Conservation (phyloP, 2,888 invertebrate genomes). For the Pegoplata infirma region DNA sequence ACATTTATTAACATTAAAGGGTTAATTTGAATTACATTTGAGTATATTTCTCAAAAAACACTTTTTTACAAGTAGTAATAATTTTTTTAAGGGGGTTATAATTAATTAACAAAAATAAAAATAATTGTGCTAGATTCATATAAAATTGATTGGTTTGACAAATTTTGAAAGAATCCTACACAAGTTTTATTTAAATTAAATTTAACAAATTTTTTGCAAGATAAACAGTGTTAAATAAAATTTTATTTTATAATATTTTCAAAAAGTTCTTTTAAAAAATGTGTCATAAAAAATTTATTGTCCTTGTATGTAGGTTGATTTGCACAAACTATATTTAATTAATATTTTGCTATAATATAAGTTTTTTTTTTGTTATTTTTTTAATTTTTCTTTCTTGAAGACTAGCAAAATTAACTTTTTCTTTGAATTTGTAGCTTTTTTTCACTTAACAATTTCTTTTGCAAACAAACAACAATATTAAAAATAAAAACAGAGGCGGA, state of each 20-base stretch:
- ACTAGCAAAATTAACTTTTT: too few species aligned
- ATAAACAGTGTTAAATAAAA: too few species aligned
- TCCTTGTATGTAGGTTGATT: not conserved
- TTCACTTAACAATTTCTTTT: too few species aligned
- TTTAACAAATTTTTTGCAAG: not conserved
- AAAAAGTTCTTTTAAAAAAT: too few species aligned
- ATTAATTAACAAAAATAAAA: not conserved
- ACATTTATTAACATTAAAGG: too few species aligned
- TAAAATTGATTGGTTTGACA: not conserved
- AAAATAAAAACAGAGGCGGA: too few species aligned
- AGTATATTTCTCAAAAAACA: too few species aligned
- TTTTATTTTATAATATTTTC: not conserved
- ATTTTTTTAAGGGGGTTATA: not conserved
- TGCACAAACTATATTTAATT: not conserved
- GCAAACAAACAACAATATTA: too few species aligned
- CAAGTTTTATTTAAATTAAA: not conserved
- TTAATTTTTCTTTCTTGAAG: too few species aligned
- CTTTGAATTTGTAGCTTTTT: too few species aligned
- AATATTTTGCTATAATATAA: not conserved
- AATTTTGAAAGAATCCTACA: not conserved
- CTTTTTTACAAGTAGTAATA: too few species aligned
- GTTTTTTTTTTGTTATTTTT: not conserved
- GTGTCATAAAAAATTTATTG: not conserved
- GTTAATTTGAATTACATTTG: too few species aligned
- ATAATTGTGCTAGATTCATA: not conserved